Conservation (phyloP, 2,797 vertebrate genomes). For the Adelosebastes latens region DNA sequence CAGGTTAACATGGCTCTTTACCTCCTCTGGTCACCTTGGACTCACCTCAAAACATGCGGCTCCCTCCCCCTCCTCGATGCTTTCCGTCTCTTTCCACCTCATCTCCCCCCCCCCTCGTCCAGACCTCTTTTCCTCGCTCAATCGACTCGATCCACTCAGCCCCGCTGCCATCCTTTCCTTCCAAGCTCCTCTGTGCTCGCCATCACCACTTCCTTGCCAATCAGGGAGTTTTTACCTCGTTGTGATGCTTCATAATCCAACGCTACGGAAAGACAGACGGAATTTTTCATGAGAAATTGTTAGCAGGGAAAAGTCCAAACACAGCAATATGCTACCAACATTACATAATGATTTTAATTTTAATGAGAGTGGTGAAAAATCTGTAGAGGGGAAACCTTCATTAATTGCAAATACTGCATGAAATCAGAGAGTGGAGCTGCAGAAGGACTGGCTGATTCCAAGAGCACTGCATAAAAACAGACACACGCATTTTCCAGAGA, state of each 20-base stretch:
- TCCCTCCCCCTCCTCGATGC: slow-evolving; percentile 38
- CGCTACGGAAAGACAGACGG: not conserved
- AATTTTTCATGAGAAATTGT: slow-evolving; percentile 15
- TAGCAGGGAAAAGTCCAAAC: slow-evolving; percentile 15
- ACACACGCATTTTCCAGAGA: slow-evolving; percentile 27
- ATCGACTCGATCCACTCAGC: slow-evolving; percentile 50
- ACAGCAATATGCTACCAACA: slow-evolving; percentile 14
- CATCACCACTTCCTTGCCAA: slow-evolving; percentile 6
- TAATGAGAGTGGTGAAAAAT: slow-evolving; percentile 29
- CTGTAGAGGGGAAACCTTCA: slow-evolving; percentile 32
- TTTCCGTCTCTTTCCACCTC: slow-evolving; percentile 40
- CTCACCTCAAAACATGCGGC: slow-evolving; percentile 77
- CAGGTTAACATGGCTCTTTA: slow-evolving; percentile 69
- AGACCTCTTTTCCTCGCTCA: slow-evolving; percentile 59
- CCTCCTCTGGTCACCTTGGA: slow-evolving; percentile 77
- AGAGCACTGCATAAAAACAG: slow-evolving; percentile 31
- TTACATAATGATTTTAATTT: slow-evolving; percentile 46
- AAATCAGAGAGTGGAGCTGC: slow-evolving; percentile 37
- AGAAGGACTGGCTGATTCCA: slow-evolving; percentile 41
- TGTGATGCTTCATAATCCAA: slow-evolving; percentile 2
- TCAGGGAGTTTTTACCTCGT: slow-evolving; percentile 4
- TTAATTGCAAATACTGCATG: slow-evolving; percentile 51
- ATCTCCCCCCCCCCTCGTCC: slow-evolving; percentile 37
- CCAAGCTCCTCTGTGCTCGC: slow-evolving; percentile 8
- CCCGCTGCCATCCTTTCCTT: slow-evolving; percentile 50